Percentiles rank a stretch among this genome's conserved stretches.
Evolutionary conservation across 2,113 vertebrate species (phyloP).

Genomic region (Leuciscus idus): DNA sequence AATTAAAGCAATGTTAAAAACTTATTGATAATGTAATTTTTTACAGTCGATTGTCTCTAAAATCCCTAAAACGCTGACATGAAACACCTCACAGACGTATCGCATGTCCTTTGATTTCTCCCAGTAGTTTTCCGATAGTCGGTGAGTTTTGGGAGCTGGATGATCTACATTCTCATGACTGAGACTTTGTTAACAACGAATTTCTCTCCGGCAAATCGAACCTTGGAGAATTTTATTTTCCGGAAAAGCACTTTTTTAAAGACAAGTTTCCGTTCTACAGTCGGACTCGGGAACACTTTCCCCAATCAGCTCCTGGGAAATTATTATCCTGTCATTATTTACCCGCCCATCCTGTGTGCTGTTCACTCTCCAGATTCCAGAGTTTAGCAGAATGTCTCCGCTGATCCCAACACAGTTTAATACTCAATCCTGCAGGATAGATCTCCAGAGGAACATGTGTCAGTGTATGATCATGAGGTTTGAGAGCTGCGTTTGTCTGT

Average conservation of each 20-base stretch:
- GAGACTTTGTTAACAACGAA: neutral
- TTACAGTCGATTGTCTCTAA: too few species aligned
- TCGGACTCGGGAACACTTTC: neutral
- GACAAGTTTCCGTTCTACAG: neutral
- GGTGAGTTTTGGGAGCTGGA: neutral
- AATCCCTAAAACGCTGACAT: neutral
- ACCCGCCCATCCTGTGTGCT: neutral
- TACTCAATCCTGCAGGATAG: neutral
- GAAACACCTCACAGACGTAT: neutral
- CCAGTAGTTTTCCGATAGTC: neutral
- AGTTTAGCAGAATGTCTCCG: neutral
- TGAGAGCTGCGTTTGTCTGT: neutral
- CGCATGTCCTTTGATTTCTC: neutral
- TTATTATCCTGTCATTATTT: neutral
- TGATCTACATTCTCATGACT: neutral
- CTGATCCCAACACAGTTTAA: neutral
- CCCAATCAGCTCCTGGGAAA: neutral
- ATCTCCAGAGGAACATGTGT: neutral
- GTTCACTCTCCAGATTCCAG: neutral
- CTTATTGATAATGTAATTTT: too few species aligned
- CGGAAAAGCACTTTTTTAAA: neutral
- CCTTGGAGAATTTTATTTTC: neutral
- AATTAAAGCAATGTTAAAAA: too few species aligned
- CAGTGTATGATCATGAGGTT: neutral
- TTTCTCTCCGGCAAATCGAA: neutral